phyloP scores from a whole-genome alignment of 1,140 invertebrate species.

The Drosophila sulfurigaster region DNA sequence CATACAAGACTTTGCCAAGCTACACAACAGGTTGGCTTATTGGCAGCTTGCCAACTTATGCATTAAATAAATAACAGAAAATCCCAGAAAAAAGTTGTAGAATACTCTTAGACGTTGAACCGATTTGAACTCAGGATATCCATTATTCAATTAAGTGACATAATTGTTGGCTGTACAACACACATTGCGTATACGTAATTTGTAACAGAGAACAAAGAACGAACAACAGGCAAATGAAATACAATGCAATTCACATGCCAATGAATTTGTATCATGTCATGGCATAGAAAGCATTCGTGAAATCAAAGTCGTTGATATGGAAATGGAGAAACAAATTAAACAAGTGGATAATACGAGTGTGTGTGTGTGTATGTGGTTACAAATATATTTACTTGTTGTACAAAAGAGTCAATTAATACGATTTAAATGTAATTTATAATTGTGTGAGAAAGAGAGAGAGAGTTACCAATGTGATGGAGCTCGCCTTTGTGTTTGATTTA shows the following conservation, averaged over 20 bases:
- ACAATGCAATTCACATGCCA: not conserved
- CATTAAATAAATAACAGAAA: too few relatives aligned
- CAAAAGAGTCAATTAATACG: conserved; percentile 36
- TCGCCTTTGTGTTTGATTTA: conserved; percentile 13
- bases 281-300: conserved; percentile 5
- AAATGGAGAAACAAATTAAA: conserved; percentile 18
- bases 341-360: conserved; percentile 1
- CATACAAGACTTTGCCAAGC: too few relatives aligned
- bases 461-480: not conserved
- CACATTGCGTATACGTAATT: conserved; percentile 7
- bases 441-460: not conserved
- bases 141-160: not conserved
- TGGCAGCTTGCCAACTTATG: too few relatives aligned
- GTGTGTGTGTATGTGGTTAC: not conserved
- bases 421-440: conserved; percentile 41
- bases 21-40: too few relatives aligned
- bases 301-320: conserved; percentile 16
- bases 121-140: not conserved
- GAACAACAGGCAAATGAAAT: not conserved
- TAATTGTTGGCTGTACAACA: not conserved
- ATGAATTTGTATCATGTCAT: conserved; percentile 1
- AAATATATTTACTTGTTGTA: conserved; percentile 14
- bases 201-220: conserved; percentile 3
- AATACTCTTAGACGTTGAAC: too few relatives aligned
- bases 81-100: too few relatives aligned